Evolutionary conservation across 2,797 vertebrate species (phyloP).

Genomic region (Thaleichthys pacificus): DNA sequence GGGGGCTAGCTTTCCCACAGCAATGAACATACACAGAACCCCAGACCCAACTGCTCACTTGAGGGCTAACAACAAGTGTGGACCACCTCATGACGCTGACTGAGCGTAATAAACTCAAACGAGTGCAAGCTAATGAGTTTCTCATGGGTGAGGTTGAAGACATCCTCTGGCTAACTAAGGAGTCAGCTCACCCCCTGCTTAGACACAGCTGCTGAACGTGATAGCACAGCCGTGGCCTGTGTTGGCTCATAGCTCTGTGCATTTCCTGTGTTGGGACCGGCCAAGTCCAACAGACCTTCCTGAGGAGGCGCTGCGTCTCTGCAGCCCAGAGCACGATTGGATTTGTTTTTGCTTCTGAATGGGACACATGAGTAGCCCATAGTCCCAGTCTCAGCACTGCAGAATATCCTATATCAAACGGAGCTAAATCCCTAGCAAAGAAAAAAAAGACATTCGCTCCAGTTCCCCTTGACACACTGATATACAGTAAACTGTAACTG

Average conservation of each 20-base stretch:
- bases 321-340: background rate
- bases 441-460: background rate
- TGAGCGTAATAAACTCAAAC: conserved; percentile 48
- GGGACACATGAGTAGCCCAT: conserved; percentile 13
- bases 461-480: background rate
- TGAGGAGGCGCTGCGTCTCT: conserved; percentile 31
- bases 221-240: conserved; percentile 46
- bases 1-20: conserved; percentile 49
- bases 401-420: background rate
- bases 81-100: conserved; percentile 18
- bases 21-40: conserved; percentile 23
- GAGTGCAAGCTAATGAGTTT: conserved; percentile 54
- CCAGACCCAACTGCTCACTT: conserved; percentile 31
- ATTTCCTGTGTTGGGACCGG: conserved; percentile 41
- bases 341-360: conserved; percentile 30
- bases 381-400: conserved; percentile 20
- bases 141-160: conserved; percentile 40
- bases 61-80: conserved; percentile 24
- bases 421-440: background rate
- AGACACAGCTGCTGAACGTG: conserved; percentile 60
- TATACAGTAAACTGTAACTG: conserved; percentile 37
- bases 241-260: conserved; percentile 37
- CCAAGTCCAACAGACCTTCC: conserved; percentile 38
- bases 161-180: conserved; percentile 58
- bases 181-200: conserved; percentile 63